Evolutionary conservation across 1,140 invertebrate genomes (phyloP).

Genomic region (Gryon sp.): DNA sequence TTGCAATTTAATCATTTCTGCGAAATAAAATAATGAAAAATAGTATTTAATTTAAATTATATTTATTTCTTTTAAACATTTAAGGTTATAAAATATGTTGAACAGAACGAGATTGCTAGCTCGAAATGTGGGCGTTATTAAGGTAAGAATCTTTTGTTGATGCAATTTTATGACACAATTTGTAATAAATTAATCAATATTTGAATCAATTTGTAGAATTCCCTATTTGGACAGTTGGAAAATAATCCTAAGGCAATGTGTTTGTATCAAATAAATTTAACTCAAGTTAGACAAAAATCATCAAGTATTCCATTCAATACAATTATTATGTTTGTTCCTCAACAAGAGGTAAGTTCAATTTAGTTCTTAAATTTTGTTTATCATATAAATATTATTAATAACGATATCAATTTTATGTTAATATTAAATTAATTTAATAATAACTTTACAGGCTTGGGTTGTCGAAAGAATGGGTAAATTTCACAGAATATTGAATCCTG

Average conservation of each 20-base stretch:
- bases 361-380: conserved; percentile 25
- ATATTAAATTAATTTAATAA: conserved; percentile 25
- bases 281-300: conserved; percentile 81
- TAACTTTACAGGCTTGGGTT: conserved; percentile 96
- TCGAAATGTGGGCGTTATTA: conserved; percentile 54
- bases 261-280: conserved; percentile 54
- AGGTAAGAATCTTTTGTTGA: conserved; percentile 42
- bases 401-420: neutral
- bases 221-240: conserved; percentile 52
- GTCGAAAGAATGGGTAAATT: conserved; percentile 99
- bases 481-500: conserved; percentile 94
- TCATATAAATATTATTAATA: conserved; percentile 1
- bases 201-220: conserved; percentile 62
- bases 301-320: conserved; percentile 93
- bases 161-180: neutral
- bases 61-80: no score
- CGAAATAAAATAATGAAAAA: no score
- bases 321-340: conserved; percentile 97
- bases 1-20: no score
- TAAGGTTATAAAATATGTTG: conserved; percentile 56
- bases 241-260: conserved; percentile 36
- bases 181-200: conserved; percentile 16
- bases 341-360: conserved; percentile 89
- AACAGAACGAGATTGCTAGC: conserved; percentile 59
- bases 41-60: no score